Conservation (phyloP, 2,797 vertebrate genomes). For the Phrynocephalus vlangalii region DNA sequence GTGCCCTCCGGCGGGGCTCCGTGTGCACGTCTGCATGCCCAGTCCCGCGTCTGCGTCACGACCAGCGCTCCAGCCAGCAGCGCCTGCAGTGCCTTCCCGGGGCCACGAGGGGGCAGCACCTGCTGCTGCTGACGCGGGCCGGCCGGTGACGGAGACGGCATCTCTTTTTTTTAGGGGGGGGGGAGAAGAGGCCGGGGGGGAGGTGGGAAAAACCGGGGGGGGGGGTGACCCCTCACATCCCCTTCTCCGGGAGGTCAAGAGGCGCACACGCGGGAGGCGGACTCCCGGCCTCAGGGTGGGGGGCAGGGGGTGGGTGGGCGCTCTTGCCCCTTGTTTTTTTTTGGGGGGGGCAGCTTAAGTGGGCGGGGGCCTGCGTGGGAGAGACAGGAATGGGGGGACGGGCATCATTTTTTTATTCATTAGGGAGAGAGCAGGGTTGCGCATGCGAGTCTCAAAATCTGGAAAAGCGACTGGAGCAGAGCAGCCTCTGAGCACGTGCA, state of each 20-base stretch:
- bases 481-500: neutral
- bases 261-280: no score
- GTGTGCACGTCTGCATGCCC: neutral
- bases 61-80: neutral
- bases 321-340: neutral
- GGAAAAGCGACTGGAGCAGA: neutral
- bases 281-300: no score
- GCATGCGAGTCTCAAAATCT: neutral
- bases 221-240: no score
- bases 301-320: neutral
- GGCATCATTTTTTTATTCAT: no score
- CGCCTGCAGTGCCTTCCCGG: neutral
- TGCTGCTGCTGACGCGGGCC: neutral
- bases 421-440: no score
- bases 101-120: slow-evolving; percentile 13
- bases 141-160: neutral
- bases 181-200: neutral
- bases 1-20: neutral
- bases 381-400: no score
- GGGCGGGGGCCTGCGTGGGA: no score
- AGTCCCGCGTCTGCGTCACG: neutral
- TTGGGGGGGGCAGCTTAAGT: no score
- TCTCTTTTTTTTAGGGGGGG: neutral
- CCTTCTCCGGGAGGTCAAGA: neutral
- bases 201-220: no score